phyloP scores from a whole-genome alignment of 53 echinoderm and acorn worm species.

The Hippasteria phrygiana region DNA sequence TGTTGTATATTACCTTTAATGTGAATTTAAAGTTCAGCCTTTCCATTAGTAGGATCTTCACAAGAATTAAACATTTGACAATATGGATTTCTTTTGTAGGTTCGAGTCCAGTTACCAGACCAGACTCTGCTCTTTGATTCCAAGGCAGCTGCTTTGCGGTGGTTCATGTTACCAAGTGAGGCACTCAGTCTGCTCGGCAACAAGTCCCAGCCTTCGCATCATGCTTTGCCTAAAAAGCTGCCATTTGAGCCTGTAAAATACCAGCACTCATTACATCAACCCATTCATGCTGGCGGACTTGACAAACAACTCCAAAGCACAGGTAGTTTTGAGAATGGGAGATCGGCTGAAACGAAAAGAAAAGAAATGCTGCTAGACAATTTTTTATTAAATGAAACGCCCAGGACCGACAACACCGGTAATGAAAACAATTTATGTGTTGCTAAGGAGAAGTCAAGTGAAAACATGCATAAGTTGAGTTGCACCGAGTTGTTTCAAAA shows the following conservation, averaged over 20 bases:
- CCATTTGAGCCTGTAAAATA: constrained; percentile 90
- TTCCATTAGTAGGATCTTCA: neutral
- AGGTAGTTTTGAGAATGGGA: neutral
- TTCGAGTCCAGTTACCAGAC: constrained; percentile 81
- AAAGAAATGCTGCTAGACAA: neutral
- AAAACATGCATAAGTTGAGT: neutral
- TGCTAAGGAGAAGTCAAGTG: neutral
- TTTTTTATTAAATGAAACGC: no score
- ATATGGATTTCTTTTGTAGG: constrained; percentile 61
- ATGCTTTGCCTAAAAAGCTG: neutral
- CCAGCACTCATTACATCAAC: neutral
- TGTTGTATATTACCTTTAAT: no score
- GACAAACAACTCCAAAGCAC: neutral
- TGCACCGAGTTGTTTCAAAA: constrained; percentile 39
- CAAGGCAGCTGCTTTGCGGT: constrained; percentile 73
- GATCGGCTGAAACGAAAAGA: neutral
- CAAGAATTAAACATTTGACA: neutral
- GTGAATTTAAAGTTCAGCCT: no score
- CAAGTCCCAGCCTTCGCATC: constrained; percentile 30
- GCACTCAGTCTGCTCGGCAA: constrained; percentile 59
- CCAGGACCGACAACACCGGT: neutral
- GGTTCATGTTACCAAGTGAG: constrained; percentile 98
- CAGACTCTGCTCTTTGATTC: constrained; percentile 87
- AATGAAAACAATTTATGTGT: neutral
- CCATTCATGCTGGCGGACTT: neutral